Percentiles rank a stretch among this genome's conserved stretches.
phyloP scores from a whole-genome alignment of 2,888 invertebrate species.

The Autographa pulchrina region DNA sequence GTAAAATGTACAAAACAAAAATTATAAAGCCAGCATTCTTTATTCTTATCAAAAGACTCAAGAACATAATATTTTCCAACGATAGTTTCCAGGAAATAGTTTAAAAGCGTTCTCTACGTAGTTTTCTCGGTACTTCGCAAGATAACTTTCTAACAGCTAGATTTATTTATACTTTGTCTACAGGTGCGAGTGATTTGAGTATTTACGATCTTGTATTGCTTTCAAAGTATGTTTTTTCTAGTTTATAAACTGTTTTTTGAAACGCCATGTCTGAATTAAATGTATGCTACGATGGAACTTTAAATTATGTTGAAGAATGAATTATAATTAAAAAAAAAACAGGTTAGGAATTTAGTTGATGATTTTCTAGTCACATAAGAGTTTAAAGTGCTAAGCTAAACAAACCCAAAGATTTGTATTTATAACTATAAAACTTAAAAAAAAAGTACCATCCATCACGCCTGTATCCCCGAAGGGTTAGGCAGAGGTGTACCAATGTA shows the following conservation, averaged over 20 bases:
- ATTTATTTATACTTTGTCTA: conserved; percentile 15
- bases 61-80: background rate
- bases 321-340: no score
- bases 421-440: no score
- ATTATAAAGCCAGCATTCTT: no score
- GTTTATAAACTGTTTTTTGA: background rate
- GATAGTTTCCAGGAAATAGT: background rate
- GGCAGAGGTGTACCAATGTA: no score
- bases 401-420: background rate
- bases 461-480: no score
- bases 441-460: no score
- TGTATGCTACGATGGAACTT: background rate
- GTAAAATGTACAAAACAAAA: no score
- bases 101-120: background rate
- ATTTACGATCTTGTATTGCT: background rate
- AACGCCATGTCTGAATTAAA: background rate
- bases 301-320: background rate
- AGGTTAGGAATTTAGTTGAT: background rate
- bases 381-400: background rate
- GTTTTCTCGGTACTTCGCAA: background rate
- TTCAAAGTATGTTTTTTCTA: background rate
- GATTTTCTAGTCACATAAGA: background rate
- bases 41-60: no score
- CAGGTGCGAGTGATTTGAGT: background rate
- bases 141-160: conserved; percentile 6